Percentiles rank a stretch among this genome's conserved stretches.
phyloP scores from a whole-genome alignment of 2,113 vertebrate species.

The Emydocephalus ijimae region DNA sequence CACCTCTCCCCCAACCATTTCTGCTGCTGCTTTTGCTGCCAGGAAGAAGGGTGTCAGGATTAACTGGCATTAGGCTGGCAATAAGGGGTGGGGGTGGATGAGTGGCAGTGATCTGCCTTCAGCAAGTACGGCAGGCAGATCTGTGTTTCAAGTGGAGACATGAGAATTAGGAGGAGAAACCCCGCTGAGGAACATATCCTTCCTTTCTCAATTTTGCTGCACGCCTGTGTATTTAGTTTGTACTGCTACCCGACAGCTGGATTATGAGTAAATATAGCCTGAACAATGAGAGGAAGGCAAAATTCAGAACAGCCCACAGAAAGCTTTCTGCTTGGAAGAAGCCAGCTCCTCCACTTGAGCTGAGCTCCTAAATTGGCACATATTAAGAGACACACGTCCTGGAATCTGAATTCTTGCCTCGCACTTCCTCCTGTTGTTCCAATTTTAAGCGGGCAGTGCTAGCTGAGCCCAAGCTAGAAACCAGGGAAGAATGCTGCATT shows the following conservation, averaged over 20 bases:
- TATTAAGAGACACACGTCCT: background rate
- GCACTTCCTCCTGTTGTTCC: background rate
- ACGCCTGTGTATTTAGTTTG: background rate
- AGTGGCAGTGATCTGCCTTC: conserved; percentile 38
- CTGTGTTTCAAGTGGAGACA: background rate
- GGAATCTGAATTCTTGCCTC: conserved; percentile 23
- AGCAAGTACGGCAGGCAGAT: conserved; percentile 35
- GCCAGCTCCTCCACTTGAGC: background rate
- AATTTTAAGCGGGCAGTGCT: background rate
- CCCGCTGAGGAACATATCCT: rapidly evolving
- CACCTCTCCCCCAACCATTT: conserved; percentile 47
- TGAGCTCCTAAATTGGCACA: background rate
- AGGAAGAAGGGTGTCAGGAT: conserved; percentile 59
- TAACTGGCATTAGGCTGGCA: conserved; percentile 60
- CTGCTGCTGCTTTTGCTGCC: conserved; percentile 59
- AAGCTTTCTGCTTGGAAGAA: background rate
- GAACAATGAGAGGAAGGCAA: background rate
- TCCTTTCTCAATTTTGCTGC: background rate
- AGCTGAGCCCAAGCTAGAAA: background rate
- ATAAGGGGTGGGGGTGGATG: conserved; percentile 2
- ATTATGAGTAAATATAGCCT: background rate
- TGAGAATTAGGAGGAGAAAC: background rate
- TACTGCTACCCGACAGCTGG: background rate
- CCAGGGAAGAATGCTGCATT: conserved; percentile 5
- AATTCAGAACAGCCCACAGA: background rate